A percentile compares a stretch with the other conserved stretches of the same genome.
phyloP scores from a whole-genome alignment of 1,140 invertebrate species.

The Gonioctena quinquepunctata region DNA sequence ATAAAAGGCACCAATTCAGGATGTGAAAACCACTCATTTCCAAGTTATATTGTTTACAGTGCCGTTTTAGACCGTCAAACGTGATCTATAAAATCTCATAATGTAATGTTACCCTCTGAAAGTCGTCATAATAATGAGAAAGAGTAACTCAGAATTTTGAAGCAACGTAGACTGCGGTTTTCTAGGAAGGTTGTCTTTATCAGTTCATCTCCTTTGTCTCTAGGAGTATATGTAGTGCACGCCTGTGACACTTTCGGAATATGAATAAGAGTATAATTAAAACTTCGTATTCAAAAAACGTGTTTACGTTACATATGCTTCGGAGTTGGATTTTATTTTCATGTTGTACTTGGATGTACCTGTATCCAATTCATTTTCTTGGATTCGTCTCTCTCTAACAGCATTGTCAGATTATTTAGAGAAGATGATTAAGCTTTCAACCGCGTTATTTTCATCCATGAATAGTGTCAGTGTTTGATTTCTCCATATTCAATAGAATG shows the following conservation, averaged over 20 bases:
- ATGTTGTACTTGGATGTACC: too few relatives aligned
- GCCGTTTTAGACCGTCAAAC: neutral
- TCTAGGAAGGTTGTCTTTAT: slow-evolving; percentile 29
- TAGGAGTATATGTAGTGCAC: slow-evolving; percentile 28
- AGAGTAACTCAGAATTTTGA: neutral
- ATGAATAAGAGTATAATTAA: slow-evolving; percentile 34
- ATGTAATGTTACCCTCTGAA: neutral
- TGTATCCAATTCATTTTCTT: too few relatives aligned
- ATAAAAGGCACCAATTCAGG: neutral
- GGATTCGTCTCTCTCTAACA: too few relatives aligned
- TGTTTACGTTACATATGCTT: too few relatives aligned
- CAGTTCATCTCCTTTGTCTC: slow-evolving; percentile 19
- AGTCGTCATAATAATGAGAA: slow-evolving; percentile 2
- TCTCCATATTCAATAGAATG: too few relatives aligned
- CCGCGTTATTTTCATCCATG: too few relatives aligned
- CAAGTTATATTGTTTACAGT: neutral
- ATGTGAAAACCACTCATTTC: slow-evolving; percentile 3
- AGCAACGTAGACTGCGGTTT: slow-evolving; percentile 3
- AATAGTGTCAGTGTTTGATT: too few relatives aligned
- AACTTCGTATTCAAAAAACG: slow-evolving; percentile 11
- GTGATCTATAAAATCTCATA: neutral
- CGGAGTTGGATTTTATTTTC: too few relatives aligned
- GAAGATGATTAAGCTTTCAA: too few relatives aligned
- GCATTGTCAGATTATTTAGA: too few relatives aligned
- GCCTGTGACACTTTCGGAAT: slow-evolving; percentile 25